phyloP scores from a whole-genome alignment of 2,888 invertebrate species.

The Phalera bucephala region DNA sequence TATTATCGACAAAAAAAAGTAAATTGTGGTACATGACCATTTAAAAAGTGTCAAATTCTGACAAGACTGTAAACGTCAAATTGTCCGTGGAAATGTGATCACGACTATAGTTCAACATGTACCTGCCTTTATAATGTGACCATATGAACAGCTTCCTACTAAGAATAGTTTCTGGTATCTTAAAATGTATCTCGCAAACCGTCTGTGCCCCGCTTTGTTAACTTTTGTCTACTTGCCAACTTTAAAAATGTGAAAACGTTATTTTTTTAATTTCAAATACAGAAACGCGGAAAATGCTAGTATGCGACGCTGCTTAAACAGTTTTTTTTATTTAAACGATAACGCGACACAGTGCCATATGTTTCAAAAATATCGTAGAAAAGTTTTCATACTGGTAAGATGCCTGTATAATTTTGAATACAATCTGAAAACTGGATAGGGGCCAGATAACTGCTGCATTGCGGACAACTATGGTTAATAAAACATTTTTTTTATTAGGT shows the following conservation, averaged over 20 bases:
- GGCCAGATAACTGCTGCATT: slow-evolving; percentile 71
- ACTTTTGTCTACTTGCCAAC: slow-evolving; percentile 23
- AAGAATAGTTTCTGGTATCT: slow-evolving; percentile 31
- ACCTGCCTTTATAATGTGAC: too few relatives aligned
- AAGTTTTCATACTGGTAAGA: slow-evolving; percentile 40
- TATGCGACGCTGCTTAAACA: neutral
- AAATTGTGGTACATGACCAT: too few relatives aligned
- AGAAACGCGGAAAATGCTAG: slow-evolving; percentile 2
- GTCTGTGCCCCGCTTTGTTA: slow-evolving; percentile 26
- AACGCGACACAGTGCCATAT: slow-evolving; percentile 11
- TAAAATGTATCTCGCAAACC: slow-evolving; percentile 17
- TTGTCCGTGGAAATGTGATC: too few relatives aligned
- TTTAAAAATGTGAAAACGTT: slow-evolving; percentile 25
- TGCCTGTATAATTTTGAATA: slow-evolving; percentile 64
- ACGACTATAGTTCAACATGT: too few relatives aligned
- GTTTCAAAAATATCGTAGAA: slow-evolving; percentile 26
- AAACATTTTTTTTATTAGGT: slow-evolving; percentile 27
- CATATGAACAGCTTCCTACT: too few relatives aligned
- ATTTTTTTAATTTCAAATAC: slow-evolving; percentile 23
- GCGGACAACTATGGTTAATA: slow-evolving; percentile 42
- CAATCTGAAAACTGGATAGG: slow-evolving; percentile 69
- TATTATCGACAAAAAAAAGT: too few relatives aligned
- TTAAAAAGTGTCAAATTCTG: too few relatives aligned
- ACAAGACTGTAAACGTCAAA: too few relatives aligned
- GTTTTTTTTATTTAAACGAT: neutral